Conservation (phyloP, 2,113 vertebrate species). For the Rhadina sibilatrix region DNA sequence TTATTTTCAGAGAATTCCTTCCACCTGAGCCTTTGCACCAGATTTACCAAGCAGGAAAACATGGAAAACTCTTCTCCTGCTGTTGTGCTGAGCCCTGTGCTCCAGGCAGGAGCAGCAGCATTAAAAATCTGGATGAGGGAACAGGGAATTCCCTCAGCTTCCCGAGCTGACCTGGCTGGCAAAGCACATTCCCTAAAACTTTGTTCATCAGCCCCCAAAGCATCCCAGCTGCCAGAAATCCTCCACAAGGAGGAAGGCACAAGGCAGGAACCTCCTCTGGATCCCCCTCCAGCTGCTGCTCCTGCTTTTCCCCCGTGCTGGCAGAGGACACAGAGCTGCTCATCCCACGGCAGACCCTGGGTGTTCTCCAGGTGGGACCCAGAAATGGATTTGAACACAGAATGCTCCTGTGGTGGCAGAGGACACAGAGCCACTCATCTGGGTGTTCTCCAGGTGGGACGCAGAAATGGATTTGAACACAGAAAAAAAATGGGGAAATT, state of each 20-base stretch:
- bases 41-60: background rate
- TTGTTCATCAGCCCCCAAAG: background rate
- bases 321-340: background rate
- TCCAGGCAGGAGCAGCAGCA: background rate
- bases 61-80: background rate
- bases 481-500: background rate
- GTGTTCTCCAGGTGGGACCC: background rate
- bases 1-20: background rate
- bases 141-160: background rate
- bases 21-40: rapidly evolving
- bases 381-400: background rate
- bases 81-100: background rate
- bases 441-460: background rate
- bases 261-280: background rate
- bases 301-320: rapidly evolving
- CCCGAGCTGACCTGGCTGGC: background rate
- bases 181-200: background rate
- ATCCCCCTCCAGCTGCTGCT: background rate
- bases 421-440: background rate
- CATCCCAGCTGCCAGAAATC: background rate
- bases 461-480: background rate
- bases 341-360: too few species aligned
- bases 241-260: background rate
- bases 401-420: rapidly evolving
- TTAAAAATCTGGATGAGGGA: background rate